These are phyloP conservation scores for Karalla daura DNA, from an alignment of 2,797 vertebrate genomes.

Conservation along the genomic window DNA sequence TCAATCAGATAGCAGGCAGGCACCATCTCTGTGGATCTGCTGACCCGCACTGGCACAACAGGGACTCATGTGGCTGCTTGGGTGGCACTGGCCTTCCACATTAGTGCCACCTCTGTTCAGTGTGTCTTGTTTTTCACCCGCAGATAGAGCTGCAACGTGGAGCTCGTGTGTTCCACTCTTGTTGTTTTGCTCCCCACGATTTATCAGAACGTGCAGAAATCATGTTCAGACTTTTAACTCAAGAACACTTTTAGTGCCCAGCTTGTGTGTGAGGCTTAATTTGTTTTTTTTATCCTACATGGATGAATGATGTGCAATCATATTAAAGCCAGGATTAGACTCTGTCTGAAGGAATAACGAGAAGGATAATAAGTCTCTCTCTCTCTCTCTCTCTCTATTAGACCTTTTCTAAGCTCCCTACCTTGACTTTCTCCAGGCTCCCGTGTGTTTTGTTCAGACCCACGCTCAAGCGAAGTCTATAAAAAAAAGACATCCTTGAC, in stretches of 20 bases:
- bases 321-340: slow-evolving; percentile 1
- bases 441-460: slow-evolving; percentile 19
- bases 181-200: slow-evolving; percentile 2
- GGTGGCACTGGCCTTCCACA: slow-evolving; percentile 12
- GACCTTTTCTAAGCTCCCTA: not conserved
- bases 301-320: not conserved
- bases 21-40: slow-evolving; percentile 55
- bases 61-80: slow-evolving; percentile 11
- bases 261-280: slow-evolving; percentile 12
- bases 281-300: not conserved
- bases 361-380: not conserved
- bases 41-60: slow-evolving; percentile 31
- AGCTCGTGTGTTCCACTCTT: slow-evolving; percentile 3
- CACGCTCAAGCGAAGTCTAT: slow-evolving; percentile 3
- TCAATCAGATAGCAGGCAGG: slow-evolving; percentile 64
- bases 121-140: not conserved
- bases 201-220: slow-evolving; percentile 9
- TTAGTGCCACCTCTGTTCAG: slow-evolving; percentile 30
- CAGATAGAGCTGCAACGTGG: slow-evolving; percentile 19
- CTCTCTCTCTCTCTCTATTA: not conserved
- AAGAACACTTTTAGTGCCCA: not conserved
- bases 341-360: not conserved
- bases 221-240: not conserved
- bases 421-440: slow-evolving; percentile 5
- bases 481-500: slow-evolving; percentile 68